These are phyloP conservation scores for Cladopsammia gracilis DNA, from an alignment of 64 coral and sea anemone species.

Conservation along the genomic window DNA sequence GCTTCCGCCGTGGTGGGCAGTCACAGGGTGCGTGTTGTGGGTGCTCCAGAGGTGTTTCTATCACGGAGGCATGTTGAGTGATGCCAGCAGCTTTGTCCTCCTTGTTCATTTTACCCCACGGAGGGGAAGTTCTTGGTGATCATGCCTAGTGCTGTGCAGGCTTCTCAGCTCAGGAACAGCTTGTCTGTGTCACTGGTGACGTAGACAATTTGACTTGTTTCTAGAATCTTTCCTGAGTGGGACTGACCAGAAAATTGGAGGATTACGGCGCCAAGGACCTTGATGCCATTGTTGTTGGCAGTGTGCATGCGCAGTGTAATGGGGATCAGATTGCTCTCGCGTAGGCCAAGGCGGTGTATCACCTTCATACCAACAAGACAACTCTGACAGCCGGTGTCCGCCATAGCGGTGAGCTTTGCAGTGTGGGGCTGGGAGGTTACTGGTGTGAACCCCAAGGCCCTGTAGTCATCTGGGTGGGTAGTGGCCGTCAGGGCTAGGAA, in stretches of 20 bases:
- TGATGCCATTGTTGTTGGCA: constrained; percentile 66
- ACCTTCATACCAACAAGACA: constrained; percentile 56
- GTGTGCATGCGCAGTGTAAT: constrained; percentile 52
- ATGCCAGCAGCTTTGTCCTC: too few species aligned
- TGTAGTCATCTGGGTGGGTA: constrained; percentile 64
- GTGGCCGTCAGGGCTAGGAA: constrained; percentile 9
- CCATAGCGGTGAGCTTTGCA: constrained; percentile 31
- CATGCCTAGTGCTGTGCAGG: constrained; percentile 20
- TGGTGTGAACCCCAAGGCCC: constrained; percentile 39
- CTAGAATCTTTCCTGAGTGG: neutral
- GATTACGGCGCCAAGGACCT: constrained; percentile 63
- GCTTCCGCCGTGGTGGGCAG: neutral
- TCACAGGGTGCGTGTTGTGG: neutral
- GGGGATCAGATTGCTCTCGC: constrained; percentile 16
- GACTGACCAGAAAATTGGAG: constrained; percentile 45
- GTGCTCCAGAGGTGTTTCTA: neutral
- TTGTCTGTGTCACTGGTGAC: constrained; percentile 33
- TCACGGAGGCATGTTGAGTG: neutral
- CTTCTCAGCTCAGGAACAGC: constrained; percentile 62
- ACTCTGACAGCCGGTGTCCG: constrained; percentile 60
- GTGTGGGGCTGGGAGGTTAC: neutral
- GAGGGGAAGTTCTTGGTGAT: constrained; percentile 30
- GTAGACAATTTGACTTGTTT: constrained; percentile 27
- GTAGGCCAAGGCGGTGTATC: constrained; percentile 24
- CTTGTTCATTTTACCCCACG: neutral